These are phyloP conservation scores for Crax fasciolata DNA, from an alignment of 2,797 vertebrate genomes.

Conservation along the genomic window DNA sequence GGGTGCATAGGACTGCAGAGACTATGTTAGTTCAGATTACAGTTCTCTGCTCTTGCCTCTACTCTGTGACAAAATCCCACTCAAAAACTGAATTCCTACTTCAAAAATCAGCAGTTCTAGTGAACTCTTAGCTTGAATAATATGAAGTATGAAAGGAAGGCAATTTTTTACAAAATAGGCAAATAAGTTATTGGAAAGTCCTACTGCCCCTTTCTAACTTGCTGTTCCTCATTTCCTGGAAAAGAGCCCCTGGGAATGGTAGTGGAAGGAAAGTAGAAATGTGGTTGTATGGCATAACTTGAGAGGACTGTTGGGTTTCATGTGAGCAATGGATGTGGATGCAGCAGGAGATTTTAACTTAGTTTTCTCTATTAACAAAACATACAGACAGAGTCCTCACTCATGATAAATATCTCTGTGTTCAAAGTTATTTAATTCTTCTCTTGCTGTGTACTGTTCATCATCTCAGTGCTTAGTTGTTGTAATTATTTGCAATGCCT, in stretches of 20 bases:
- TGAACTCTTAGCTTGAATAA: background rate
- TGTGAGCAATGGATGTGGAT: background rate
- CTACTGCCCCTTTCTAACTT: background rate
- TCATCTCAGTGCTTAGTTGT: background rate
- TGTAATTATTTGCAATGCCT: background rate
- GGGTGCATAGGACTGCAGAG: background rate
- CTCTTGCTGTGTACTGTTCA: background rate
- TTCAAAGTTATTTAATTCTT: background rate
- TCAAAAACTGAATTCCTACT: background rate
- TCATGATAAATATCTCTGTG: background rate
- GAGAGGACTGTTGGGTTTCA: background rate
- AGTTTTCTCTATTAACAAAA: background rate
- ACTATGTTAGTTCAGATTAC: background rate
- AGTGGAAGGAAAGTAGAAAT: background rate
- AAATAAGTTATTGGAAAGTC: background rate
- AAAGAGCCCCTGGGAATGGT: background rate
- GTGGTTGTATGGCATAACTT: fast-evolving
- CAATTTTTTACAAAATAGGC: background rate
- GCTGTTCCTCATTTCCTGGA: background rate
- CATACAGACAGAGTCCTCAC: background rate
- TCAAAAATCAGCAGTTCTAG: background rate
- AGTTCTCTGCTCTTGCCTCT: background rate
- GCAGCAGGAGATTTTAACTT: background rate
- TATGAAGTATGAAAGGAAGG: background rate
- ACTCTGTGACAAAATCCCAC: background rate